Evolutionary conservation across 2,113 vertebrate species (phyloP).

Genomic region (Silurus asotus): DNA sequence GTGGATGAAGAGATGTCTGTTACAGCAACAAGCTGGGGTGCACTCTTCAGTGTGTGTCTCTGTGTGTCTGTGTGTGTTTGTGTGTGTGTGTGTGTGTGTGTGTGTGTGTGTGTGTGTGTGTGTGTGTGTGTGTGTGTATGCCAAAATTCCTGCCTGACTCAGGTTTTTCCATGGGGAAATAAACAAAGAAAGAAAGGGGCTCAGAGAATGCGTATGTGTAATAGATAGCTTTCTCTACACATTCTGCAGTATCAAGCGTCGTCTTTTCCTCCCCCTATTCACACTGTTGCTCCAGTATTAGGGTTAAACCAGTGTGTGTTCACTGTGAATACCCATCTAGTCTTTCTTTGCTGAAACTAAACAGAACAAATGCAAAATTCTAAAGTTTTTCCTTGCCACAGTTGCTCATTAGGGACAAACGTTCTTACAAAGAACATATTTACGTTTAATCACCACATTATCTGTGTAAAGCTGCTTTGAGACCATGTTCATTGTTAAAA

Average conservation of each 20-base stretch:
- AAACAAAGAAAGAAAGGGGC: neutral
- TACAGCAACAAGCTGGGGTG: neutral
- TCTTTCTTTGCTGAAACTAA: neutral
- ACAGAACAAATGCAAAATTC: neutral
- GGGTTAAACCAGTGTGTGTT: slow-evolving; percentile 1
- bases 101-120: neutral
- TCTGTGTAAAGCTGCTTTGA: too few relatives aligned
- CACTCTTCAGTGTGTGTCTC: neutral
- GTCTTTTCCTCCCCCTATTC: slow-evolving; percentile 2
- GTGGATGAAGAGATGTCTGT: neutral
- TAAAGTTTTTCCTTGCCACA: too few relatives aligned
- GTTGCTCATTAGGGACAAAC: too few relatives aligned
- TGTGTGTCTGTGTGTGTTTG: neutral
- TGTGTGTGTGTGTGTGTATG: neutral
- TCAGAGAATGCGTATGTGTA: neutral
- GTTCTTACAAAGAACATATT: too few relatives aligned
- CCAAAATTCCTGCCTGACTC: neutral
- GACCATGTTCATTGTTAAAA: too few relatives aligned
- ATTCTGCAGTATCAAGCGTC: slow-evolving; percentile 9
- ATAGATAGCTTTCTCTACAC: neutral
- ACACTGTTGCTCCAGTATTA: neutral
- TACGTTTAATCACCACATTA: too few relatives aligned
- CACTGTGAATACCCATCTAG: neutral
- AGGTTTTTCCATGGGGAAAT: neutral
- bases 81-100: neutral